These are phyloP conservation scores for Astropecten irregularis DNA, from an alignment of 53 echinoderm and acorn worm genomes.

Conservation along the genomic window DNA sequence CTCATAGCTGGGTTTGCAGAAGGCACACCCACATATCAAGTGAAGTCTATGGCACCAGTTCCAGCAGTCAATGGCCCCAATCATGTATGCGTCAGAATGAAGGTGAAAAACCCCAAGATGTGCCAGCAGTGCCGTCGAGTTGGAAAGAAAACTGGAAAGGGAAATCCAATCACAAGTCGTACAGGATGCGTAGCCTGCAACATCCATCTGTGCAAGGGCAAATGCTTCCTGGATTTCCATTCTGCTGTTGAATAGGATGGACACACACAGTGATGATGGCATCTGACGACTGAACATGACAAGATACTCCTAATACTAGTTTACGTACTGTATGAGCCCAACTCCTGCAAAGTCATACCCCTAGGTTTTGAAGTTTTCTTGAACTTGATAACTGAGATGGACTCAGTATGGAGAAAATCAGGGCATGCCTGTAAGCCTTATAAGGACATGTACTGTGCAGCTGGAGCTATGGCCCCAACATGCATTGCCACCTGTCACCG, in stretches of 20 bases:
- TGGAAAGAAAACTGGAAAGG: background rate
- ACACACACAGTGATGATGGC: too few relatives aligned
- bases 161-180: background rate
- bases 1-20: slow-evolving; percentile 45
- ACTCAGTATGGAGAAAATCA: too few relatives aligned
- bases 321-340: background rate
- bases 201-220: slow-evolving; percentile 34
- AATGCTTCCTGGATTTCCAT: slow-evolving; percentile 40
- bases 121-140: slow-evolving; percentile 15
- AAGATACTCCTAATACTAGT: background rate
- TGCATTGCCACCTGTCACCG: too few relatives aligned
- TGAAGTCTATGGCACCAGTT: background rate
- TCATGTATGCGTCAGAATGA: slow-evolving; percentile 18
- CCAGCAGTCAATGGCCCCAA: slow-evolving; percentile 4
- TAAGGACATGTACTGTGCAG: too few relatives aligned
- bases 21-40: slow-evolving; percentile 1
- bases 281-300: background rate
- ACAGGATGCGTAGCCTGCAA: slow-evolving; percentile 17
- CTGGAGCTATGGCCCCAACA: too few relatives aligned
- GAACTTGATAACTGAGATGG: too few relatives aligned
- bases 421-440: too few relatives aligned
- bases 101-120: background rate
- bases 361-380: too few relatives aligned
- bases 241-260: background rate
- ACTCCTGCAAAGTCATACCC: too few relatives aligned